These are phyloP conservation scores for Petrolisthes cinctipes DNA, from an alignment of 2,888 invertebrate genomes.

Conservation along the genomic window DNA sequence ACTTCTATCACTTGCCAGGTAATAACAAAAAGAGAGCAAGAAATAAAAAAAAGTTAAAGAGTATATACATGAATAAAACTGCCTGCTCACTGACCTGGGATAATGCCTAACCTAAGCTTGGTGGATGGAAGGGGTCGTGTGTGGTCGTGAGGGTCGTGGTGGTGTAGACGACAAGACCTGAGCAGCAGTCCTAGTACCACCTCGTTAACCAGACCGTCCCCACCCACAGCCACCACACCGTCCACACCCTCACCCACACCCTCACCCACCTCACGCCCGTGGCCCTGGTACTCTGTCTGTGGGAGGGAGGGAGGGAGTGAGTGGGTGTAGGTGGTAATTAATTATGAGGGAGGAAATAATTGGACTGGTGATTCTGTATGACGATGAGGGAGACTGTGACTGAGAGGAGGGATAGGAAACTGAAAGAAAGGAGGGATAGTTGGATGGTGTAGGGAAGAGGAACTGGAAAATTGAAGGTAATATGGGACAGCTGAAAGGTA, in stretches of 20 bases:
- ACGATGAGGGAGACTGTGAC: not conserved
- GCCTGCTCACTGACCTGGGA: conserved; percentile 74
- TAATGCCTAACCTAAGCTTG: conserved; percentile 76
- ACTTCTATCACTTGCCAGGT: no score
- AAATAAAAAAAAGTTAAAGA: no score
- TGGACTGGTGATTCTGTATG: not conserved
- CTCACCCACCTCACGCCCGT: conserved; percentile 39
- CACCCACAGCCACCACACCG: conserved; percentile 85
- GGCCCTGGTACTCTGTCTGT: conserved; percentile 53
- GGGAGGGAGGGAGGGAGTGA: not conserved
- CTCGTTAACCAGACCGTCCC: conserved; percentile 89
- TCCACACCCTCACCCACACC: conserved; percentile 68
- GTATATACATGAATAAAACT: no score
- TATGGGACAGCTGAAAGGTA: no score
- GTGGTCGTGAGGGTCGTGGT: conserved; percentile 74
- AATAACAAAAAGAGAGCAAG: no score
- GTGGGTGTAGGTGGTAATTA: not conserved
- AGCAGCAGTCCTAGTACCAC: conserved; percentile 80
- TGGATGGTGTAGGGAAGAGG: not conserved
- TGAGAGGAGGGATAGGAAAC: not conserved
- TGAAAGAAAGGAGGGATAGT: not conserved
- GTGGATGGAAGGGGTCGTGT: conserved; percentile 73
- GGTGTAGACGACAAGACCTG: conserved; percentile 73
- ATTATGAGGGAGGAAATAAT: conserved; percentile 1
- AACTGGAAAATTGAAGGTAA: not conserved